Evolutionary conservation across 2,888 invertebrate species (phyloP), one percentile per base, ranked within the genome.

Genomic region (Rhingia campestris): DNA sequence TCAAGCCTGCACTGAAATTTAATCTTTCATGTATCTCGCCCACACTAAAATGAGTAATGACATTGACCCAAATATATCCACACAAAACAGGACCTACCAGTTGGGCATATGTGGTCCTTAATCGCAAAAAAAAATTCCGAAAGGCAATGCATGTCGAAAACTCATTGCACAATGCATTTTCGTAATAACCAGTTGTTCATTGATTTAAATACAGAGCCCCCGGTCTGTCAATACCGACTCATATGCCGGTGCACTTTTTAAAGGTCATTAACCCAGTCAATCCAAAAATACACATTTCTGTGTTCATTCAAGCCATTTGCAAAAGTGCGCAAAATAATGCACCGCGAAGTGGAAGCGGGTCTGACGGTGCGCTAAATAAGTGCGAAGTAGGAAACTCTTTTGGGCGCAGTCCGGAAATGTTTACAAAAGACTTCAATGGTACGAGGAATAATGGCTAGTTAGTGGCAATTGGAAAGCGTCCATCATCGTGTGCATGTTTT

Each of bases 301-400:
- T 47, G 14, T 47, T 47, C 47, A 47, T 47, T 47, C 22, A 22
- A 22, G 22, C 3, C 14, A 47, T 47, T 14, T 14, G 22, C 47
- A 47, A 22, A 47, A 30, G 47, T 14, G 47, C 47, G 22, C 47
- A 47, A 47, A 47, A 47, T 22, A 22, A 12, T 47, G 47, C 47
- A 47, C 12, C 6, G 22, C 14, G 47, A 22, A 3, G 22, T 3
- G 9, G 7, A 6, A 22, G 22, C 22, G 22, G 22, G 2, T 22
- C 22, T 22, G 22, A 22, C 2, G 22, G 22, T 22, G 22, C 22
- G 22, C 47, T 30, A 47, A 47, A 47, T 47, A 14, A 30, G 6
- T 30, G 5, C 47, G 9, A 41, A 6, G 41, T 41, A 41, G 41
- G 7, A 41, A 41, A 22, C 47, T 22, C 22, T 22, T 12, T 47